These are phyloP conservation scores for Penaeus indicus DNA, from an alignment of 1,140 invertebrate species.

Conservation along the genomic window DNA sequence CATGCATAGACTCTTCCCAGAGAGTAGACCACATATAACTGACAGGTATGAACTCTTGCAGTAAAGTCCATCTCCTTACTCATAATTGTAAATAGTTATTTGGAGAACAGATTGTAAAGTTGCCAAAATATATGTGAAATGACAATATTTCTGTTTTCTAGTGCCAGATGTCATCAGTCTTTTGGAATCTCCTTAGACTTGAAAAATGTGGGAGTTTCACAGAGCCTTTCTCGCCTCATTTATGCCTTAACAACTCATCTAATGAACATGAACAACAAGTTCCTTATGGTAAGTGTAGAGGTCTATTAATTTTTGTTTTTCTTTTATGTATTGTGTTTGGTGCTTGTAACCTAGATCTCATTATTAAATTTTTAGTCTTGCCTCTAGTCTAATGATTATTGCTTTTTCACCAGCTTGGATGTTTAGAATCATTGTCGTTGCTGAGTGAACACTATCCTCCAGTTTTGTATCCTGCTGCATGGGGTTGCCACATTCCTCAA, in stretches of 20 bases:
- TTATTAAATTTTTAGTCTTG: not conserved
- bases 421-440: constrained; percentile 71
- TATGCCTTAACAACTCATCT: constrained; percentile 71
- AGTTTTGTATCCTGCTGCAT: constrained; percentile 71
- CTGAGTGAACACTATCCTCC: constrained; percentile 71
- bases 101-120: too few species aligned
- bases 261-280: constrained; percentile 76
- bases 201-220: constrained; percentile 2
- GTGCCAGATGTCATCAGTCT: too few species aligned
- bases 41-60: not conserved
- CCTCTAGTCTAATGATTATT: too few species aligned
- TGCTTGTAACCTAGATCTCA: not conserved
- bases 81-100: not conserved
- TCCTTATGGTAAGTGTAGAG: constrained; percentile 75
- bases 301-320: not conserved
- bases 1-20: constrained; percentile 41
- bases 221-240: constrained; percentile 73
- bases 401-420: constrained; percentile 70
- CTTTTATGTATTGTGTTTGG: not conserved
- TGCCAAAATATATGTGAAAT: too few species aligned
- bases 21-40: not conserved
- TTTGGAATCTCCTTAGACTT: constrained; percentile 9
- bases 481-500: constrained; percentile 70
- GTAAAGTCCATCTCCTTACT: not conserved
- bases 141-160: too few species aligned